Conservation (phyloP, 2,888 invertebrate genomes). For the Tiphia femorata region DNA sequence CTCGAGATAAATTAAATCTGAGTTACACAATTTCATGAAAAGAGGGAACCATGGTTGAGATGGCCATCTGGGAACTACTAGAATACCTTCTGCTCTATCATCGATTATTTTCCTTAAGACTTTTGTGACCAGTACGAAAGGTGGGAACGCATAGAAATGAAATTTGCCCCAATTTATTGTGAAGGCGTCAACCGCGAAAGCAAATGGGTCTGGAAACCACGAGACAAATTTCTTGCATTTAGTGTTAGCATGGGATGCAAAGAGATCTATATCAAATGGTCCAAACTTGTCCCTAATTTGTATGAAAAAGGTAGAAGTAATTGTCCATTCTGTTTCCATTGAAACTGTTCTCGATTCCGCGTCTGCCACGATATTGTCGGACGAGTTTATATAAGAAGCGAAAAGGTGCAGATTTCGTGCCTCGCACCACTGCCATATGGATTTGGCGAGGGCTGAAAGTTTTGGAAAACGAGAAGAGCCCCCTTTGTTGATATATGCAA, state of each 20-base stretch:
- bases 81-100: too few relatives aligned
- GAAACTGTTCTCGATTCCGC: not conserved
- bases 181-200: too few relatives aligned
- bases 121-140: too few relatives aligned
- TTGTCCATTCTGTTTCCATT: not conserved
- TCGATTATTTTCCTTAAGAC: too few relatives aligned
- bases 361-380: not conserved
- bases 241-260: not conserved
- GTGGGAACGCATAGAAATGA: too few relatives aligned
- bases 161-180: too few relatives aligned
- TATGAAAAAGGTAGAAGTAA: not conserved
- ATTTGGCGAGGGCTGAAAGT: not conserved
- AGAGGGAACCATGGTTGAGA: not conserved
- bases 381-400: not conserved
- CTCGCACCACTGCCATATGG: not conserved
- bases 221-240: not conserved
- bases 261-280: not conserved
- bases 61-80: not conserved
- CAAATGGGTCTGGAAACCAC: not conserved
- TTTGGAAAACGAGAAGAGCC: not conserved
- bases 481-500: not conserved
- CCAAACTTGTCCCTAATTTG: not conserved
- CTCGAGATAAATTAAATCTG: not conserved
- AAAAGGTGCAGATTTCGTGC: not conserved
- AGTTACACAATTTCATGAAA: not conserved